Evolutionary conservation across 2,797 vertebrate species (phyloP).

Genomic region (Octomys mimax): DNA sequence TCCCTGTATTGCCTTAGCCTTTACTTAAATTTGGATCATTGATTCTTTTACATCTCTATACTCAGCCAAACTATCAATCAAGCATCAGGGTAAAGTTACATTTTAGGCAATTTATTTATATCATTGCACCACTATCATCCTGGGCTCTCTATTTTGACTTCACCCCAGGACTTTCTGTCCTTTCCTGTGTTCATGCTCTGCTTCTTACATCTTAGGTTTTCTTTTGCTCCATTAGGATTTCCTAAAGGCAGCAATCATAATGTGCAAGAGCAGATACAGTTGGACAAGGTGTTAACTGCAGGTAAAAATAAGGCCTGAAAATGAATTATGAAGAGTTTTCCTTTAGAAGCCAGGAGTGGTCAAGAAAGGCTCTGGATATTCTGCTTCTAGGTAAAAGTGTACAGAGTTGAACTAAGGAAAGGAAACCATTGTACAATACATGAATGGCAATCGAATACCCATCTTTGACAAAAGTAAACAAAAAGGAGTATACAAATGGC

Average conservation of each 20-base stretch:
- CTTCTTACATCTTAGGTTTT: background rate
- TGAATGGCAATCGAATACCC: no score
- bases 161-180: background rate
- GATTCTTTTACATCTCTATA: background rate
- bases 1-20: background rate
- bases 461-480: no score
- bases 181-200: background rate
- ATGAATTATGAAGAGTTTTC: constrained; percentile 2
- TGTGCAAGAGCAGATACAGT: background rate
- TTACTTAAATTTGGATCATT: constrained; percentile 25
- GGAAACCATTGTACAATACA: background rate
- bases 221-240: constrained; percentile 16
- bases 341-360: background rate
- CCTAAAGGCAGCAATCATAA: background rate
- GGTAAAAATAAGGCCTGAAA: background rate
- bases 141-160: background rate
- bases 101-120: background rate
- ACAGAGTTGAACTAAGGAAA: background rate
- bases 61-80: background rate
- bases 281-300: background rate
- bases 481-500: no score
- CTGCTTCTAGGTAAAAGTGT: background rate
- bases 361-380: background rate
- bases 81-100: background rate
- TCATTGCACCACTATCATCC: background rate